Evolutionary conservation across 2,113 vertebrate species (phyloP), one percentile per base, ranked within the genome.

Genomic region (Barnardius zonarius): DNA sequence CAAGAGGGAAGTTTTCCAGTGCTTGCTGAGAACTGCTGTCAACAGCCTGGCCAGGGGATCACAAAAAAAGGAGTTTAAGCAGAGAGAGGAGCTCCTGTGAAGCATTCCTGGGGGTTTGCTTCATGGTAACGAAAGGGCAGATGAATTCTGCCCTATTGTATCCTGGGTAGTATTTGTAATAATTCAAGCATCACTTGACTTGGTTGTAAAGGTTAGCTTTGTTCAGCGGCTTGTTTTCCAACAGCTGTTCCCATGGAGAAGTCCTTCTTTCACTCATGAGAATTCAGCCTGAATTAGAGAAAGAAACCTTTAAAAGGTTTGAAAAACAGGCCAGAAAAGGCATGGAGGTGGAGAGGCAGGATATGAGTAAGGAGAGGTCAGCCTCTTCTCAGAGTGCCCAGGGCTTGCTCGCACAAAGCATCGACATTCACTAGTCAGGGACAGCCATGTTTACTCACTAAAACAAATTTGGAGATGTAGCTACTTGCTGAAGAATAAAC

Each of bases 221-320:
- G 92, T 90, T 93, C 49, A 1, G 27, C 64, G 76, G 94, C 94
- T 97, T 97, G 95, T 97, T 97, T 96, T 93, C 83, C 48, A 73
- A 74, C 54, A 91, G 96, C 84, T 94, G 97, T 98, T 98, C 95
- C 97, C 97, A 98, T 97, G 98, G 98, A 97, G 96, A 98, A 90
- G 62, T 54, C 72, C 67, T 83, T 95, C 85, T 95, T 97, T 91
- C 67, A 57, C 68, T 95, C 77, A 67, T 51, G 91, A 92, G 86
- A 96, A 97, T 96, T 96, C 95, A 92, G 87, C 52, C 88, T 35
- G 17, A 51, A 76, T 54, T 88, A 75, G 64, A 95, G 92, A 90
- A 96, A 74, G n/a, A 37, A 93, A 72, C 54, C 30, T 51, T 92
- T 64, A 94, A 83, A 85, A 79, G 74, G 48, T 61, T 14, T 77